Evolutionary conservation across 35 echinoderm and acorn worm genomes (phyloP), one percentile per base, ranked within the genome.

Genomic region (Holothuria glaberrima): DNA sequence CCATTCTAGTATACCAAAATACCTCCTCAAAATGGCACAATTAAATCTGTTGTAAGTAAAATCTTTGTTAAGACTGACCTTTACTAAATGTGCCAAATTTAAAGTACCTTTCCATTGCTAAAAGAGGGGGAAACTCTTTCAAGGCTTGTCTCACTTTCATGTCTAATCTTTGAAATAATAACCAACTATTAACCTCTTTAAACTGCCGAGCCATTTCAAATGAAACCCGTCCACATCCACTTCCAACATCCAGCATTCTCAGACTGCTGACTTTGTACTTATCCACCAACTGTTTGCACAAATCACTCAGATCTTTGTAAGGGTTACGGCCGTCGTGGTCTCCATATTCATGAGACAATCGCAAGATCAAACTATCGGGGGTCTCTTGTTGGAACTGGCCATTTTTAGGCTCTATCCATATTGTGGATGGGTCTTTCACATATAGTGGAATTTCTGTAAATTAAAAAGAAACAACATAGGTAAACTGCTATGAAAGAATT

Each of bases 191-290:
- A 45, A 97, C 95, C 80, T 89, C 66, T 6, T 89, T 59, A 86
- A 89, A 89, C 26, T 91, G 32, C 18, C 50, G 57, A 22, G 89
- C 50, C 48, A 94, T 86, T 56, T 97, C 92, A 86, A 97, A 97
- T 68, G 92, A 71, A 21, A 92, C 28, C 33, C 86, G 71, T 56
- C 95, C 95, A 19, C 92, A 91, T 21, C 89, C 95, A 71, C 95
- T 94, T 9, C 86, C 89, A 58, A 97, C 4, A 41, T 94, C 89
- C 7, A 97, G 72, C 4, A 73, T 80, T 5, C 38, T 61, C 4
- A 62, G 18, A 32, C 65, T 30, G 35, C 48, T 60, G 68, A 69
- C 30, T 21, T 85, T 90, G 22, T 89, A 66, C 26, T 69, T 91
- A 18, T 88, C 9, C 12, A 93, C 71, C 6, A 59, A 48, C 20